A percentile compares a stretch with the other conserved stretches of the same genome.
Conservation (phyloP, 1,140 invertebrate genomes). For the Elysia chlorotica region DNA sequence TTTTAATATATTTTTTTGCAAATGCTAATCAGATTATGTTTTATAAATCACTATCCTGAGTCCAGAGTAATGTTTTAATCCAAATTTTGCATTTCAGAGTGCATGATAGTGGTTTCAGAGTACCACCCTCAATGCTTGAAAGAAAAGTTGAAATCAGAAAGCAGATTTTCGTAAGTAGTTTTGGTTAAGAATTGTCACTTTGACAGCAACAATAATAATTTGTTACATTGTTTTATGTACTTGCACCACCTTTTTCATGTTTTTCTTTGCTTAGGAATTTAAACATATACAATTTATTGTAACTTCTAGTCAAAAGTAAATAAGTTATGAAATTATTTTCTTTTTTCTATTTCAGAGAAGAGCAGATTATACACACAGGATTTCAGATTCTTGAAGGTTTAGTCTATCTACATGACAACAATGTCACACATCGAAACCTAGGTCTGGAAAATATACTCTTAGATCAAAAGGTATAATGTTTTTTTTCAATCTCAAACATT, state of each 20-base stretch:
- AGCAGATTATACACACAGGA: slow-evolving; percentile 69
- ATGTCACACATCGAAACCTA: slow-evolving; percentile 80
- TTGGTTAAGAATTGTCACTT: not conserved
- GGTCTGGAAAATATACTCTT: slow-evolving; percentile 84
- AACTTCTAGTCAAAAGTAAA: too few species aligned
- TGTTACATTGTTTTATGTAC: not conserved
- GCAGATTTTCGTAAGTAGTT: not conserved
- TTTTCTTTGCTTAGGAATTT: not conserved
- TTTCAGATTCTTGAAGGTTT: slow-evolving; percentile 78
- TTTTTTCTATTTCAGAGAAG: slow-evolving; percentile 40
- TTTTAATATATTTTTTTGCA: too few species aligned
- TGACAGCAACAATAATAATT: not conserved
- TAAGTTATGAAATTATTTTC: too few species aligned
- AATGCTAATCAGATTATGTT: too few species aligned
- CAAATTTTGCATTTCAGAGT: too few species aligned
- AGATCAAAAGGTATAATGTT: slow-evolving; percentile 66
- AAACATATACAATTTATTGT: too few species aligned
- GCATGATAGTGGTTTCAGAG: slow-evolving; percentile 88
- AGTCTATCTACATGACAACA: slow-evolving; percentile 73
- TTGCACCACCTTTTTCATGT: not conserved
- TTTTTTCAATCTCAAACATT: not conserved
- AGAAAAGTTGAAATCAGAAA: slow-evolving; percentile 1
- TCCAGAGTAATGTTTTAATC: too few species aligned
- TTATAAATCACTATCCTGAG: too few species aligned
- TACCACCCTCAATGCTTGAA: slow-evolving; percentile 73